Conservation (phyloP, 2,888 invertebrate genomes). For the Pheosia tremula region DNA sequence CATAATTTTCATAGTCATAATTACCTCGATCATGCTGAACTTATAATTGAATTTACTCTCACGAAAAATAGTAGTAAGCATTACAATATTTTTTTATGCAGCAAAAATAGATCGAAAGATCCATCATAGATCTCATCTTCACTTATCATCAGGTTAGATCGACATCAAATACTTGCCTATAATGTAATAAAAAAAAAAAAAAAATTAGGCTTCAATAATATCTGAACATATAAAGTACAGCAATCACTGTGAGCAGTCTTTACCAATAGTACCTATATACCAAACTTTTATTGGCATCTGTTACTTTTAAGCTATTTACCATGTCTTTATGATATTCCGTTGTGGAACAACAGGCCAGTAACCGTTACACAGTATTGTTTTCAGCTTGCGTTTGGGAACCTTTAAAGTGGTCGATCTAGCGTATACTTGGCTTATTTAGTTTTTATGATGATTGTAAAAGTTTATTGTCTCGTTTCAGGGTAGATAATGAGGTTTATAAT, state of each 20-base stretch:
- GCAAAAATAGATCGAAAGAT: too few relatives aligned
- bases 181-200: background rate
- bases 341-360: conserved; percentile 24
- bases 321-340: conserved; percentile 28
- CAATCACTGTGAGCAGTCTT: background rate
- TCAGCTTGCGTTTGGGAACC: conserved; percentile 10
- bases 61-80: too few relatives aligned
- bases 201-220: background rate
- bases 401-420: conserved; percentile 8
- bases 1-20: too few relatives aligned
- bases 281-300: conserved; percentile 26
- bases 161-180: too few relatives aligned
- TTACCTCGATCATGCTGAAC: too few relatives aligned
- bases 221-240: background rate
- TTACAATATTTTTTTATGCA: too few relatives aligned
- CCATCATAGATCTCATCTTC: too few relatives aligned
- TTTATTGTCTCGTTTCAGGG: conserved; percentile 7
- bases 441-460: conserved; percentile 32
- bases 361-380: conserved; percentile 20
- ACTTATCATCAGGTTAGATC: too few relatives aligned
- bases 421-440: background rate
- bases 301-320: conserved; percentile 31
- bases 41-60: too few relatives aligned
- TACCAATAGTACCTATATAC: background rate
- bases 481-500: background rate